Evolutionary conservation across 2,888 invertebrate species (phyloP).

Genomic region (Catocala fraxini): DNA sequence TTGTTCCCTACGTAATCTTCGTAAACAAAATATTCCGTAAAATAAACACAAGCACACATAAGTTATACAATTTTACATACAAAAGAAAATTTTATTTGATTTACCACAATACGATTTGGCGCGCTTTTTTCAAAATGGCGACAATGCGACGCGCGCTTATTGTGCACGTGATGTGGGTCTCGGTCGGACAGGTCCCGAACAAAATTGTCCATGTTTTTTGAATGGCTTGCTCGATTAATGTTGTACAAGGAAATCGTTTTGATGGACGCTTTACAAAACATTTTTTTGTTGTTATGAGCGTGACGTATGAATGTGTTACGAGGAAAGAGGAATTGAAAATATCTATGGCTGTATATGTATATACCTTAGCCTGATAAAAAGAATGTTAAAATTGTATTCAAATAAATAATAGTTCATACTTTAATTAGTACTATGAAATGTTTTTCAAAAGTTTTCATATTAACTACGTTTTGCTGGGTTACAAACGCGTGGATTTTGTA

Average conservation of each 20-base stretch:
- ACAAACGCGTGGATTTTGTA: no score
- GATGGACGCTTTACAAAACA: constrained; percentile 77
- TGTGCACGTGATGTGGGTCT: constrained; percentile 82
- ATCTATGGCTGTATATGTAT: not conserved
- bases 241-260: constrained; percentile 77
- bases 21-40: no score
- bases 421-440: no score
- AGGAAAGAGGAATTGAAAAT: constrained; percentile 42
- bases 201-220: constrained; percentile 76
- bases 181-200: constrained; percentile 57
- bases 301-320: constrained; percentile 52
- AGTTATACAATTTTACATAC: constrained; percentile 37
- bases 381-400: no score
- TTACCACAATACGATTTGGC: constrained; percentile 69
- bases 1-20: no score
- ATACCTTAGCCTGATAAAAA: no score
- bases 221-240: constrained; percentile 76
- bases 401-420: no score
- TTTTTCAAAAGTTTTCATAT: no score
- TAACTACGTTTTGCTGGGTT: no score
- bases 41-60: not conserved
- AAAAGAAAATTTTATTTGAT: constrained; percentile 67
- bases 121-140: constrained; percentile 70
- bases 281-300: constrained; percentile 54
- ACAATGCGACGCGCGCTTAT: constrained; percentile 69